phyloP scores from a whole-genome alignment of 64 coral and sea anemone species.

The Anthopleura sola region DNA sequence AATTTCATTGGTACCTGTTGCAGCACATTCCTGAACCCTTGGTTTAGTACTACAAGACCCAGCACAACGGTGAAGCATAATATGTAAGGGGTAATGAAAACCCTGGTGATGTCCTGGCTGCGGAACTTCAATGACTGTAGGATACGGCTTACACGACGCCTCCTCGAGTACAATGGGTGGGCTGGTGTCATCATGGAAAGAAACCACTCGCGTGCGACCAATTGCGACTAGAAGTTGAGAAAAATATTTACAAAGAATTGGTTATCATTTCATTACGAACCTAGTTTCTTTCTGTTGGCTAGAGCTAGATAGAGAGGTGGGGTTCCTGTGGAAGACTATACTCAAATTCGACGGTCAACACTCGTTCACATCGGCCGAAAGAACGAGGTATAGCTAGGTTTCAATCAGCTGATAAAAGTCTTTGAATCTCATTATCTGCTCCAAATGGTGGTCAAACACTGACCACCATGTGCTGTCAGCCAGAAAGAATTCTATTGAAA shows the following conservation, averaged over 20 bases:
- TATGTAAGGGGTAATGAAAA: background rate
- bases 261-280: too few species aligned
- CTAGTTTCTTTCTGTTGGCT: too few species aligned
- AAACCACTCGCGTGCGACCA: background rate
- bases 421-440: too few species aligned
- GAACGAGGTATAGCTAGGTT: too few species aligned
- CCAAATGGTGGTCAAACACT: too few species aligned
- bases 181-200: background rate
- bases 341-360: too few species aligned
- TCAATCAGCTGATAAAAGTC: too few species aligned
- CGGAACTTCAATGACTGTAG: constrained; percentile 4
- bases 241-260: background rate
- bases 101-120: background rate
- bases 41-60: constrained; percentile 4
- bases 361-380: too few species aligned
- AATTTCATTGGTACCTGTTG: background rate
- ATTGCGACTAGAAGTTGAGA: background rate
- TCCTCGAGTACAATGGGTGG: background rate
- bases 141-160: background rate
- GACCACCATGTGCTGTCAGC: too few species aligned
- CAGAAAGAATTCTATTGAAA: too few species aligned
- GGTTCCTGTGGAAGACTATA: too few species aligned
- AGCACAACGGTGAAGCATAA: constrained; percentile 3
- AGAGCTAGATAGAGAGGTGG: too few species aligned
- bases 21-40: background rate